Base-by-base conservation (phyloP, 1,140 invertebrate genomes). In the Phortica variegata region DNA sequence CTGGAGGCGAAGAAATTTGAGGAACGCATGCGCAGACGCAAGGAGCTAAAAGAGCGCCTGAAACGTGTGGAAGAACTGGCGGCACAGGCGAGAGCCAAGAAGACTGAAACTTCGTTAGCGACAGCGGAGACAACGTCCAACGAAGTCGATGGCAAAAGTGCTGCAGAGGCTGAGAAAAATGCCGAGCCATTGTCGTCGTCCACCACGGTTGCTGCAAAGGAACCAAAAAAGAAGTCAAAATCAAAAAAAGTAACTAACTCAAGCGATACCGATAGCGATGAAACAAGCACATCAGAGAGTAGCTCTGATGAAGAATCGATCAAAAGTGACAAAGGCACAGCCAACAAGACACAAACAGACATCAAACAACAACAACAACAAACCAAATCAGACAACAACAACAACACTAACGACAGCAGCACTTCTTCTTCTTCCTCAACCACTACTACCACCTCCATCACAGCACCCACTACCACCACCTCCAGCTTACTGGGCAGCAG, bases 31-130 rank as follows among this genome's bases (percentile, higher is more conserved):
- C 85, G 84, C 12, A 84, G 85, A 54, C 81, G 89, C 3, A 90
- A 89, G 54, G 89, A 92, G 62, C 89, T 92, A 8, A 86, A 88
- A 69, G 84, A 84, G 50, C 75, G 91, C 7, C 89, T 91, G 32
- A 80, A 85, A 77, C 89, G 89, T 55, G 83, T 84, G 13, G 87
- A 88, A 43, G 87, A 87, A 47, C 79, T 82, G 20, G 49, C 44
- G 83, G 84, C 49, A 15, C 47, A 49, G 39, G 55, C 37, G 41
- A 52, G 78, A 76, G 51, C 60, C 15, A 52, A 75, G 70, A 58
- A 69, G 61, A 59, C 77, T 65, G 58, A 71, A 61, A 55, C 77
- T 63, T 53, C 71, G 65, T 46, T 72, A 62, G 47, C 76, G 55
- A 58, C 61, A 47, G 61, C 68, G 70, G 55, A 52, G 18, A 53